A percentile compares a stretch with the other conserved stretches of the same genome.
phyloP scores from a whole-genome alignment of 2,888 invertebrate species.

The Meghimatium bilineatum region DNA sequence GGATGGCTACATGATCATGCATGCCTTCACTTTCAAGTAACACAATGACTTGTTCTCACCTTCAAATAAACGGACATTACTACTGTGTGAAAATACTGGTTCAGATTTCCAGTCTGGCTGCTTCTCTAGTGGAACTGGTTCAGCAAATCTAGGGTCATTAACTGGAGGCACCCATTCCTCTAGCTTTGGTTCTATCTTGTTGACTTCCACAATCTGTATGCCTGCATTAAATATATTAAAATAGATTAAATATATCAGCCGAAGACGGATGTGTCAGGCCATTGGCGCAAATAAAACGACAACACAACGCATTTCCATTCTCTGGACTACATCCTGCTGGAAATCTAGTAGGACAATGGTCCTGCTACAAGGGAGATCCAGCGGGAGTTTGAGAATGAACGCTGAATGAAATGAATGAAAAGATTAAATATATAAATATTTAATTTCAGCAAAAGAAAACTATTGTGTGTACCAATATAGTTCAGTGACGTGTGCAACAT shows the following conservation, averaged over 20 bases:
- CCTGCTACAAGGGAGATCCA: no score
- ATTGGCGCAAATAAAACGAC: no score
- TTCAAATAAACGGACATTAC: conserved; percentile 42
- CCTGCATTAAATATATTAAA: conserved; percentile 14
- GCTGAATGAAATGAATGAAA: background rate
- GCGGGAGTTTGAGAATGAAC: no score
- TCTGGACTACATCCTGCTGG: no score
- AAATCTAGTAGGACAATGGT: no score
- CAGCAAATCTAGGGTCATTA: conserved; percentile 36
- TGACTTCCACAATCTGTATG: conserved; percentile 31
- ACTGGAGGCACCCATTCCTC: conserved; percentile 33
- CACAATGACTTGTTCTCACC: background rate
- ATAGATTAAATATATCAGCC: background rate
- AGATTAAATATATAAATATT: background rate
- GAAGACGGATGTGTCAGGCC: no score
- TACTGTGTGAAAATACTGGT: conserved; percentile 29
- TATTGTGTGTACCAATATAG: no score
- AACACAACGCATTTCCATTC: no score
- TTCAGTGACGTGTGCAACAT: background rate
- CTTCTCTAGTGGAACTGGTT: conserved; percentile 29
- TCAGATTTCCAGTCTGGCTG: conserved; percentile 40
- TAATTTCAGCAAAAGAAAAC: no score
- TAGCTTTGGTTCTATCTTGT: conserved; percentile 1
- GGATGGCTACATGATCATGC: no score
- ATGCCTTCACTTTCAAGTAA: background rate